These are phyloP conservation scores for Corythornis madagascariensis DNA, from an alignment of 2,113 vertebrate genomes.

Conservation along the genomic window DNA sequence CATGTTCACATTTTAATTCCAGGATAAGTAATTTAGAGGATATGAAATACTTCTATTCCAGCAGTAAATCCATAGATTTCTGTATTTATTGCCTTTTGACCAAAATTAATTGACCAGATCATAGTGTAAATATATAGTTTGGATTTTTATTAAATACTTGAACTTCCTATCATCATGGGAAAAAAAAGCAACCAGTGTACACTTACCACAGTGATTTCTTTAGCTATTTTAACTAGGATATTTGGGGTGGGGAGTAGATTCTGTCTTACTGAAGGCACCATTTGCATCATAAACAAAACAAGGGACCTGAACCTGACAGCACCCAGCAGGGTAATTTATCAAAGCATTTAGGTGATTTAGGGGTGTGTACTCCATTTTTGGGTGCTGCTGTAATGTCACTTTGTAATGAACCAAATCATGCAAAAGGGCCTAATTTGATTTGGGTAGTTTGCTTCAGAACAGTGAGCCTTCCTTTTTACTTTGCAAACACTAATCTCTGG, in stretches of 20 bases:
- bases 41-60: neutral
- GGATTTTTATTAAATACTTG: slow-evolving; percentile 56
- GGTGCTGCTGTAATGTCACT: neutral
- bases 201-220: neutral
- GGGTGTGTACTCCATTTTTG: neutral
- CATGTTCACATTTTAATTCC: neutral
- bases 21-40: neutral
- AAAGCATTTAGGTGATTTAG: neutral
- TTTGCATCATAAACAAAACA: neutral
- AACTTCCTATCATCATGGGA: slow-evolving; percentile 27
- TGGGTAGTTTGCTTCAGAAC: neutral
- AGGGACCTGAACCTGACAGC: neutral
- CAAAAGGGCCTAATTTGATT: neutral
- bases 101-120: slow-evolving; percentile 2
- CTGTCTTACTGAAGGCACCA: neutral
- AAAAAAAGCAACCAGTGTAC: neutral
- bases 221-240: slow-evolving; percentile 4
- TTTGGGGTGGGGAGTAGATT: neutral
- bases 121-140: slow-evolving; percentile 35
- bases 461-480: neutral
- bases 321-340: neutral
- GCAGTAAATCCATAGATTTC: neutral
- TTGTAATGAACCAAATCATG: neutral
- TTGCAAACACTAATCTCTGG: neutral
- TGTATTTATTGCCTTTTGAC: slow-evolving; percentile 14